Evolutionary conservation across 2,888 invertebrate species (phyloP).

Genomic region (Germaria angustata): DNA sequence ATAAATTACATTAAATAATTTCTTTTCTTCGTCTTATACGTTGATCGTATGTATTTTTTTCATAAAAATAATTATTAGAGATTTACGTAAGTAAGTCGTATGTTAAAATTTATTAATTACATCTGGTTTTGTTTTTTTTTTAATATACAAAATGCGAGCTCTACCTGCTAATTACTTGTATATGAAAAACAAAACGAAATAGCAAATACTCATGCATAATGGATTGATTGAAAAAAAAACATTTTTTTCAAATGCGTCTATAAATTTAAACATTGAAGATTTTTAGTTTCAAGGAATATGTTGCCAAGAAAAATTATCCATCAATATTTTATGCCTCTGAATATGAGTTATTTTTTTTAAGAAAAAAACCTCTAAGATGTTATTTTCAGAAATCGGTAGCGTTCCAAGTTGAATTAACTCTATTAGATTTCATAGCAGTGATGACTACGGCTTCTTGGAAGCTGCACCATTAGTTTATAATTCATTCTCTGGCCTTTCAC

Average conservation of each 20-base stretch:
- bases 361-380: too few relatives aligned
- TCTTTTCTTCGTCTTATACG: constrained; percentile 13
- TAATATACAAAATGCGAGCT: constrained; percentile 27
- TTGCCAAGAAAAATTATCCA: too few relatives aligned
- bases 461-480: too few relatives aligned
- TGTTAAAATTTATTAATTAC: constrained; percentile 64
- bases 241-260: too few relatives aligned
- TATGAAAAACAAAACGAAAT: constrained; percentile 29
- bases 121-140: constrained; percentile 22
- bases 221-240: neutral
- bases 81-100: constrained; percentile 46
- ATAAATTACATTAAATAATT: constrained; percentile 45
- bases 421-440: too few relatives aligned
- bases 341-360: too few relatives aligned
- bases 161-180: constrained; percentile 46
- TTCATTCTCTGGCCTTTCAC: too few relatives aligned
- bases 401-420: too few relatives aligned
- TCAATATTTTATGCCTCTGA: too few relatives aligned
- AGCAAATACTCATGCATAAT: neutral
- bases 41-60: neutral
- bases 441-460: too few relatives aligned
- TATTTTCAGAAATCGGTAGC: too few relatives aligned
- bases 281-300: neutral
- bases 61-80: constrained; percentile 26
- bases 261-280: too few relatives aligned